phyloP scores from a whole-genome alignment of 2,888 invertebrate genomes.

The Papilio gigon region DNA sequence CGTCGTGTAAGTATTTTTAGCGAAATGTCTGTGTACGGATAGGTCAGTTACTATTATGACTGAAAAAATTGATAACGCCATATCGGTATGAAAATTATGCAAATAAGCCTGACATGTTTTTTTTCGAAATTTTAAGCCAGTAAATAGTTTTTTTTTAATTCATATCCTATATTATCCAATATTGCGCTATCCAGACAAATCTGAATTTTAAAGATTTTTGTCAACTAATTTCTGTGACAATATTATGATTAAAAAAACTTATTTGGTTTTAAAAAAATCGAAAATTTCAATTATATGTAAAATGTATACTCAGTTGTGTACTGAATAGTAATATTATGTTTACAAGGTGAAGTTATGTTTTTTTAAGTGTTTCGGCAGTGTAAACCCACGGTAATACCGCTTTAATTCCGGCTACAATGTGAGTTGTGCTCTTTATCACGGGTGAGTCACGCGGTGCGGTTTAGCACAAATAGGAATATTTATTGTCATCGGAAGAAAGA shows the following conservation, averaged over 20 bases:
- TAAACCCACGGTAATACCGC: not conserved
- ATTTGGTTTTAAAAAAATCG: too few species aligned
- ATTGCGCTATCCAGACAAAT: too few species aligned
- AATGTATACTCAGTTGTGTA: too few species aligned
- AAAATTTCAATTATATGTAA: too few species aligned
- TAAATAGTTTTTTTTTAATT: not conserved
- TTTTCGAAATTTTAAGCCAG: not conserved
- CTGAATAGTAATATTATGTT: too few species aligned
- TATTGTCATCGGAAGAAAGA: conserved; percentile 46
- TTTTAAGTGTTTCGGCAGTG: not conserved
- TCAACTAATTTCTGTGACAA: not conserved
- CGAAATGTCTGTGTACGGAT: conserved; percentile 70
- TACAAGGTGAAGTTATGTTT: too few species aligned
- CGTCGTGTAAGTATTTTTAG: conserved; percentile 69
- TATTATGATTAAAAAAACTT: not conserved
- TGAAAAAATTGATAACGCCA: conserved; percentile 50
- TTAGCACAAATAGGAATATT: conserved; percentile 23
- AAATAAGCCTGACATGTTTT: conserved; percentile 34
- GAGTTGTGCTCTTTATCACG: conserved; percentile 15
- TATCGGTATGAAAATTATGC: conserved; percentile 47
- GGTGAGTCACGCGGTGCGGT: conserved; percentile 27
- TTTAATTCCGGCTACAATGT: not conserved
- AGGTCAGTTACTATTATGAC: conserved; percentile 78
- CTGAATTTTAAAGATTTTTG: too few species aligned
- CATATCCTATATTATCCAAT: too few species aligned